These are phyloP conservation scores for Cantharis rufa DNA, from an alignment of 2,888 invertebrate genomes.

Conservation along the genomic window DNA sequence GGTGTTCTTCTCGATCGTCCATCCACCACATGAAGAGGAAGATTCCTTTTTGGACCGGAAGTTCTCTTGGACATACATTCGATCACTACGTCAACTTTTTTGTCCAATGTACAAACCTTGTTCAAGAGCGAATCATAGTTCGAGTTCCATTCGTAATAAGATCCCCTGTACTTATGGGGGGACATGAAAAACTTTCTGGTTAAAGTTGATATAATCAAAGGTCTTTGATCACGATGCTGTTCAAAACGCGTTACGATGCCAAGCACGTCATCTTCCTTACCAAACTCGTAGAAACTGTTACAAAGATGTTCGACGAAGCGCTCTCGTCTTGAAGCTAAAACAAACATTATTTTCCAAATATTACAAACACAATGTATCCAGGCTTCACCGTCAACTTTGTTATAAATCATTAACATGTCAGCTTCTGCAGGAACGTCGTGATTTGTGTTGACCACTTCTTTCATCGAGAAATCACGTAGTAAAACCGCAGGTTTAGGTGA, in stretches of 20 bases:
- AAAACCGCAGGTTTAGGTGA: background rate
- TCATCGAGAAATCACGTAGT: background rate
- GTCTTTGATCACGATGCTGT: slow-evolving; percentile 26
- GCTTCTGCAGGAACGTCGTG: slow-evolving; percentile 39
- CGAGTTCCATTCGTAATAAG: slow-evolving; percentile 30
- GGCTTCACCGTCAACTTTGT: slow-evolving; percentile 14
- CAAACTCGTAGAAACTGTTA: slow-evolving; percentile 39
- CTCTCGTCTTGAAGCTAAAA: background rate
- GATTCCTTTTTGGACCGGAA: no score
- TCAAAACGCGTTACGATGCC: slow-evolving; percentile 35
- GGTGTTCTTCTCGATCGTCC: no score
- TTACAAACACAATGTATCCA: no score
- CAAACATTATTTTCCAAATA: no score
- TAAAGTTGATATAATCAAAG: slow-evolving; percentile 47
- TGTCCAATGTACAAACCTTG: background rate
- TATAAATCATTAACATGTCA: slow-evolving; percentile 38
- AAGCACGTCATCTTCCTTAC: slow-evolving; percentile 43
- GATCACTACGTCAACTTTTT: background rate
- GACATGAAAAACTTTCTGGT: slow-evolving; percentile 48
- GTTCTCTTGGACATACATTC: background rate
- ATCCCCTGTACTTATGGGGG: slow-evolving; percentile 38
- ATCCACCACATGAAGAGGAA: no score
- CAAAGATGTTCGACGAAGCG: slow-evolving; percentile 39
- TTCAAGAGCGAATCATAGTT: background rate
- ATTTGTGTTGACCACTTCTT: background rate